phyloP scores from a whole-genome alignment of 1,140 invertebrate genomes.

The Ridgeia piscesae region DNA sequence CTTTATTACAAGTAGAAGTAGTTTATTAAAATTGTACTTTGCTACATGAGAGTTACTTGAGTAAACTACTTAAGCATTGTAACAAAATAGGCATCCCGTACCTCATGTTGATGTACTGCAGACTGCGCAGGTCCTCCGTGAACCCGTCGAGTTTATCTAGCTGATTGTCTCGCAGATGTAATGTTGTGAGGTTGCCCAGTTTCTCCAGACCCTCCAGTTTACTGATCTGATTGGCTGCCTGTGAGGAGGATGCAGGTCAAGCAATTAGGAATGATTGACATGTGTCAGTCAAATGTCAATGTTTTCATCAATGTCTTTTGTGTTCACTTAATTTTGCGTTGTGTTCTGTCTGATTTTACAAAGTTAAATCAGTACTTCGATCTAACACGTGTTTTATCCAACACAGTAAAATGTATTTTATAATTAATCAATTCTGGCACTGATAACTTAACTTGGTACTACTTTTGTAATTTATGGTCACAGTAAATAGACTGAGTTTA shows the following conservation, averaged over 20 bases:
- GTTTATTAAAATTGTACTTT: too few relatives aligned
- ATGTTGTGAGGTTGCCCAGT: conserved; percentile 45
- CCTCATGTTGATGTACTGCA: conserved; percentile 58
- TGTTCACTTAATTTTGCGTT: neutral
- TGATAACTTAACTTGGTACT: neutral
- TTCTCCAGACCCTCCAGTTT: conserved; percentile 49
- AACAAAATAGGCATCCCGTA: too few relatives aligned
- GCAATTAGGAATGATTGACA: neutral
- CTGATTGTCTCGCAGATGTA: conserved; percentile 57
- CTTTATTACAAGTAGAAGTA: too few relatives aligned
- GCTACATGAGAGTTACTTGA: too few relatives aligned
- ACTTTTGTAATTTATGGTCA: neutral
- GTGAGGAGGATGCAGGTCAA: conserved; percentile 12
- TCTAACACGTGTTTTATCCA: neutral
- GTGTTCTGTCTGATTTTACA: neutral
- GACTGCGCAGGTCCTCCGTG: conserved; percentile 43
- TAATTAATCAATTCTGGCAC: neutral
- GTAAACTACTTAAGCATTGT: too few relatives aligned
- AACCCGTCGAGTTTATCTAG: conserved; percentile 54
- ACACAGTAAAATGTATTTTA: neutral
- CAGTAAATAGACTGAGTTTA: neutral
- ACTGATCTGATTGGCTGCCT: conserved; percentile 55
- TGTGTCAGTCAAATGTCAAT: neutral
- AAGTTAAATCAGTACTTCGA: too few relatives aligned
- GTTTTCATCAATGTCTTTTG: neutral